Evolutionary conservation across 2,888 invertebrate species (phyloP).

Genomic region (Lampropteryx suffumata): DNA sequence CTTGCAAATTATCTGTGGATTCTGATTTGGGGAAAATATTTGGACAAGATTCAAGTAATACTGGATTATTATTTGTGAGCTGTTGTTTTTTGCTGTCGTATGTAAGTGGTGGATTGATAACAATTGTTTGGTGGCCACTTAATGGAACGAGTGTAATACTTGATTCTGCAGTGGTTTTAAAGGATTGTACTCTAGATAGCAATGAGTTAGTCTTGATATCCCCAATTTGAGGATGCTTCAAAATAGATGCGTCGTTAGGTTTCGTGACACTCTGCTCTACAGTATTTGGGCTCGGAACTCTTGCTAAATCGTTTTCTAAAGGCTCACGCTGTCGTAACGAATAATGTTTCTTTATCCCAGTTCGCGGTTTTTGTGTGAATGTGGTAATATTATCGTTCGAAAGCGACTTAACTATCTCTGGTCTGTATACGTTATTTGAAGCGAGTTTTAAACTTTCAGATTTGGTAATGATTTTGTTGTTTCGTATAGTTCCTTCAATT

Average conservation of each 20-base stretch:
- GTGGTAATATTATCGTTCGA: conserved; percentile 70
- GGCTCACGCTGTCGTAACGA: conserved; percentile 77
- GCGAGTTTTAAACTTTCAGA: conserved; percentile 68
- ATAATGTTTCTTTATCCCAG: conserved; percentile 73
- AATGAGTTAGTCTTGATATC: conserved; percentile 62
- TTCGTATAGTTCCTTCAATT: conserved; percentile 77
- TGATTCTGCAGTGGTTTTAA: conserved; percentile 75
- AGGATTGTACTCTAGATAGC: conserved; percentile 72
- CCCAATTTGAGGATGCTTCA: conserved; percentile 44
- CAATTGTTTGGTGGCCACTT: conserved; percentile 80
- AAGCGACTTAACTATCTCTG: conserved; percentile 61
- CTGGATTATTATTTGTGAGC: conserved; percentile 3
- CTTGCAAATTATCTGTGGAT: conserved; percentile 27
- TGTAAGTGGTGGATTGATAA: conserved; percentile 71
- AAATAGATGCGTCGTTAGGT: conserved; percentile 36
- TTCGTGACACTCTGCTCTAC: conserved; percentile 53
- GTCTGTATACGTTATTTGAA: conserved; percentile 50
- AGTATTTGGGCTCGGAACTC: conserved; percentile 68
- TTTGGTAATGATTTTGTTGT: conserved; percentile 74
- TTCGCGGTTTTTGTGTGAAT: conserved; percentile 50
- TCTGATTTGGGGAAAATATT: conserved; percentile 27
- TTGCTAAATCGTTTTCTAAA: conserved; percentile 58
- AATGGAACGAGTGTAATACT: conserved; percentile 74
- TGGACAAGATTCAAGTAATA: conserved; percentile 26
- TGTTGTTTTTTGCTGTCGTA: conserved; percentile 43